Evolutionary conservation across 2,113 vertebrate genomes (phyloP).

Genomic region (Thermophis baileyi): DNA sequence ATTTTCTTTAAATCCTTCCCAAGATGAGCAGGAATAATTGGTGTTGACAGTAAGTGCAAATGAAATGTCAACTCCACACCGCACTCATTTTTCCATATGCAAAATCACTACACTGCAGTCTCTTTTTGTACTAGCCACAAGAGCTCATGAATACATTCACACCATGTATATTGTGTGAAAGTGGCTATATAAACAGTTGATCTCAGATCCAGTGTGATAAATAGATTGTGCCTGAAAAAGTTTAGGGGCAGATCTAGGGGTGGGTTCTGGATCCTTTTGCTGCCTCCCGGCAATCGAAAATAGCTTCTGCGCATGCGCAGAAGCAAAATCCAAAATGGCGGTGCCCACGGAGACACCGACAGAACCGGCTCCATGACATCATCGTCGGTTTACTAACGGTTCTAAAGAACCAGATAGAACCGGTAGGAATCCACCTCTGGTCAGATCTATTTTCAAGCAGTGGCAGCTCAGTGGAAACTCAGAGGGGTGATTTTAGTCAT

Average conservation of each 20-base stretch:
- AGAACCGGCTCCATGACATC: too few relatives aligned
- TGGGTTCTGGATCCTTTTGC: too few relatives aligned
- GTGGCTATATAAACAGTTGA: neutral
- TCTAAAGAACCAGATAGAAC: too few relatives aligned
- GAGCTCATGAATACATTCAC: constrained; percentile 3
- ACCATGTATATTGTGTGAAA: neutral
- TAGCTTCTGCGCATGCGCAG: too few relatives aligned
- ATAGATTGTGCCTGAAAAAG: neutral
- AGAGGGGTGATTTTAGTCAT: neutral
- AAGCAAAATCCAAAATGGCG: too few relatives aligned
- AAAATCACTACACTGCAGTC: neutral
- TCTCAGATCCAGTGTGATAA: neutral
- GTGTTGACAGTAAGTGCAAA: neutral
- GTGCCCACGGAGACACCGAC: too few relatives aligned
- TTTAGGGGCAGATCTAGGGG: neutral
- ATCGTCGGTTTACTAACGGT: too few relatives aligned
- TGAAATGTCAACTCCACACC: constrained; percentile 18
- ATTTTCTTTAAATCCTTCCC: constrained; percentile 6
- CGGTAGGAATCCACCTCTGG: too few relatives aligned
- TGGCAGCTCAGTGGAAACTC: neutral
- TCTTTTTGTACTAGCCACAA: neutral
- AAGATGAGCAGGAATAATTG: constrained; percentile 12
- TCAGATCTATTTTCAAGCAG: neutral
- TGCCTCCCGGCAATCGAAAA: too few relatives aligned
- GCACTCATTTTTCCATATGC: neutral